Percentiles rank a stretch among this genome's conserved stretches.
These are phyloP conservation scores for Falco biarmicus DNA, from an alignment of 2,797 vertebrate genomes.

Conservation along the genomic window DNA sequence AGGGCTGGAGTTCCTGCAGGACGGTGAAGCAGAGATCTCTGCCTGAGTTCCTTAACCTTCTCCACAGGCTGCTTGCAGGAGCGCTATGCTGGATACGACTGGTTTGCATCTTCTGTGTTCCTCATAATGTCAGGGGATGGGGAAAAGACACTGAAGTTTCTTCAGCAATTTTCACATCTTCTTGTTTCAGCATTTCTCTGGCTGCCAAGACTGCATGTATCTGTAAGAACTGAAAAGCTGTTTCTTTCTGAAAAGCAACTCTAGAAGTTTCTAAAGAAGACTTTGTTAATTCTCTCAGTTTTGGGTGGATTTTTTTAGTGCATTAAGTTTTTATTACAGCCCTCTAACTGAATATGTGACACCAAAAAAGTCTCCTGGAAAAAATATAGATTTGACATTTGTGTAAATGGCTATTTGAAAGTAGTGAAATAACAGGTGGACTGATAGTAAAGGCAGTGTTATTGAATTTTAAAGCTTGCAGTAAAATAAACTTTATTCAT, in stretches of 20 bases:
- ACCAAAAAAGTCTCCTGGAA: not conserved
- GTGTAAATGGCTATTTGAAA: not conserved
- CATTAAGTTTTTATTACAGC: not conserved
- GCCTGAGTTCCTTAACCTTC: constrained; percentile 80
- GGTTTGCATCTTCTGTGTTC: constrained; percentile 91
- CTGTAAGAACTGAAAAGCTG: constrained; percentile 81
- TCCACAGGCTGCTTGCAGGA: constrained; percentile 81
- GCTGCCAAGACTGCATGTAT: constrained; percentile 86
- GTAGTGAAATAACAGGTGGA: not conserved
- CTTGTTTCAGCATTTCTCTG: constrained; percentile 92
- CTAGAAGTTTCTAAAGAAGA: not conserved
- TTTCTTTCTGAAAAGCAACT: not conserved
- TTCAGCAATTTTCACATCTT: constrained; percentile 85
- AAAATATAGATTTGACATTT: constrained; percentile 3
- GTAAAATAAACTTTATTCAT: constrained; percentile 21
- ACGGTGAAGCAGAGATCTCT: not conserved
- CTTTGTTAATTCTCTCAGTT: not conserved
- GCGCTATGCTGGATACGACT: constrained; percentile 86
- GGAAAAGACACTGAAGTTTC: constrained; percentile 80
- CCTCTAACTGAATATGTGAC: not conserved
- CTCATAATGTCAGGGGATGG: constrained; percentile 86
- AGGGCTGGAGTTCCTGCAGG: not conserved
- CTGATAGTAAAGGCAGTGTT: not conserved
- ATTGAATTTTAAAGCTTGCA: constrained; percentile 36
- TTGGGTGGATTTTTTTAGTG: not conserved